Base-by-base conservation (phyloP, 2,888 invertebrate species). In the Oxyscelio sp. region DNA sequence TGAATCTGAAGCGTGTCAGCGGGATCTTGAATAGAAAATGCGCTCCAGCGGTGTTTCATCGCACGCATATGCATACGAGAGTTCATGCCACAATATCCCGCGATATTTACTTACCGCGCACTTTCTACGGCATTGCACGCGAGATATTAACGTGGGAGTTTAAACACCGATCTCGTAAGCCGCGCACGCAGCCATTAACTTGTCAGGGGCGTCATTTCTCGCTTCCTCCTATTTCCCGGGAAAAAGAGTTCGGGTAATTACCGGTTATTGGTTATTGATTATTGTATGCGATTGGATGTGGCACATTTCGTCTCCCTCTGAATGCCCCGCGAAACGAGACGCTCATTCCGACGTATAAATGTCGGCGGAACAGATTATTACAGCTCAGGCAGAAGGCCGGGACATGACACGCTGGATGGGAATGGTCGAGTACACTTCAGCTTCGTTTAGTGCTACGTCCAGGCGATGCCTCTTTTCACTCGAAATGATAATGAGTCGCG, bases 121-220 rank as follows among this genome's bases (percentile, higher is more conserved):
- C 77, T 80, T 77, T 80, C 80, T 80, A 80, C 52, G 48, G 58
- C 22, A 11, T 65, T 31, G 58, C 73, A 77, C 66, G 66, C 66
- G 75, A 77, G 75, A 71, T 75, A 79, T 75, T 66, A 75, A 77
- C 80, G 73, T 75, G 73, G 84, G 80, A 80, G 79, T 73, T 70
- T 61, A 56, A 59, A 63, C 48, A 54, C 50, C 66, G 59, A 68
- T 74, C 77, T 75, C 59, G 73, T 45, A 58, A 68, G 66, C 17
- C 15, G 40, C 59, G 52, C 65, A 40, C 61, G 75, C 50, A 58
- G 79, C 75, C 54, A 80, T 84, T 80, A 84, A 80, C 43, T 40
- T 77, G 80, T 81, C 77, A 77, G 63, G 68, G 31, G 61, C 73
- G 56, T 68, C 61, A 61, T 43, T 58, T 68, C 58, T 24, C 50